phyloP scores from a whole-genome alignment of 2,113 vertebrate genomes.

The Noctilio leporinus region DNA sequence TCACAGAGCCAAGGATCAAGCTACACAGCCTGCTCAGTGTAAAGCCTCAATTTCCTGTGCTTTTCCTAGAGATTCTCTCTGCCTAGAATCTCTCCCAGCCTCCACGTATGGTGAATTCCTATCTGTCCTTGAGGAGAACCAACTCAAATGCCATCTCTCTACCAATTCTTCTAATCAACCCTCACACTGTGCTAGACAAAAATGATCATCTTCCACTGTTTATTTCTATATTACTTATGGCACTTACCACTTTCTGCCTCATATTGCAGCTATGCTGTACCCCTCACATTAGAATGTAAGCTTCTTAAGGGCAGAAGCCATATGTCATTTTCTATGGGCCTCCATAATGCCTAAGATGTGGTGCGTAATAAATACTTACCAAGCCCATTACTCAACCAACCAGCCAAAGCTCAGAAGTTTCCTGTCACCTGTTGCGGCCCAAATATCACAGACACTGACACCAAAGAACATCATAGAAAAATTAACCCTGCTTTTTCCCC shows the following conservation, averaged over 20 bases:
- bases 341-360: neutral
- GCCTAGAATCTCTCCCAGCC: neutral
- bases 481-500: neutral
- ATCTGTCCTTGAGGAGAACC: neutral
- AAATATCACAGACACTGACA: neutral
- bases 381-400: neutral
- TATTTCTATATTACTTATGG: neutral
- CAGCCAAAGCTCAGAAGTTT: neutral
- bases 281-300: neutral
- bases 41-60: neutral
- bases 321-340: neutral
- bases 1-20: neutral
- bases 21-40: neutral
- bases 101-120: neutral
- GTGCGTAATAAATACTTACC: neutral
- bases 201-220: neutral
- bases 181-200: neutral
- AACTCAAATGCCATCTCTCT: neutral
- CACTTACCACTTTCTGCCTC: neutral
- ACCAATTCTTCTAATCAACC: neutral
- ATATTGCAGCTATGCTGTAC: neutral
- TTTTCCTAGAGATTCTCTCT: neutral
- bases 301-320: neutral
- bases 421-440: slow-evolving; percentile 32
- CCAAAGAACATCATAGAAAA: slow-evolving; percentile 24